phyloP scores from a whole-genome alignment of 1,140 invertebrate genomes.

The Drosophila nannoptera region DNA sequence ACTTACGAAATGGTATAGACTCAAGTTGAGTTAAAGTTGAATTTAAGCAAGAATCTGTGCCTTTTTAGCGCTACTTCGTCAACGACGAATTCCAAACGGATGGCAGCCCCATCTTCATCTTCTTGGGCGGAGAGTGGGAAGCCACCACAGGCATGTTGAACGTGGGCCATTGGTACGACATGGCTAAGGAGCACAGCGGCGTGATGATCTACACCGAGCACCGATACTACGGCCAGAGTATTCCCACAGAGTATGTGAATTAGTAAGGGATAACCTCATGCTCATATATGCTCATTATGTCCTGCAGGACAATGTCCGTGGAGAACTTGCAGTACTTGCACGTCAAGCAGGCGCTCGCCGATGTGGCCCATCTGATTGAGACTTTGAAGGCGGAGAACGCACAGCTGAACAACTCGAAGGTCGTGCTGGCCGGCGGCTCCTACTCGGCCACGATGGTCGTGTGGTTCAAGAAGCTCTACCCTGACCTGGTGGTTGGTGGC shows the following conservation, averaged over 20 bases:
- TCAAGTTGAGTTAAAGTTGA: too few species aligned
- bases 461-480: constrained; percentile 88
- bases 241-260: constrained; percentile 81
- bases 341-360: constrained; percentile 86
- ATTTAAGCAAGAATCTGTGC: too few species aligned
- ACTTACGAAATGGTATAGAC: constrained; percentile 83
- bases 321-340: constrained; percentile 84
- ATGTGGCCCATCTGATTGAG: constrained; percentile 84
- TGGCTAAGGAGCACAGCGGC: constrained; percentile 82
- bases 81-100: constrained; percentile 69
- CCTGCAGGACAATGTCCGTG: constrained; percentile 80
- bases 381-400: constrained; percentile 80
- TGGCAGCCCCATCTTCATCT: constrained; percentile 85
- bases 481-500: constrained; percentile 86
- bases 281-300: background rate
- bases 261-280: background rate
- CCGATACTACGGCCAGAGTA: constrained; percentile 89
- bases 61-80: constrained; percentile 63
- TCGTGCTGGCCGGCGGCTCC: constrained; percentile 87
- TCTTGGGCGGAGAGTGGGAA: constrained; percentile 85
- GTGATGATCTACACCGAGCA: constrained; percentile 86
- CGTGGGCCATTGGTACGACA: constrained; percentile 81
- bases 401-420: constrained; percentile 72
- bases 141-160: constrained; percentile 79
- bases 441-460: constrained; percentile 88